Percentiles rank a stretch among this genome's conserved stretches.
These are phyloP conservation scores for Mohoua ochrocephala DNA, from an alignment of 2,113 vertebrate species.

Conservation along the genomic window DNA sequence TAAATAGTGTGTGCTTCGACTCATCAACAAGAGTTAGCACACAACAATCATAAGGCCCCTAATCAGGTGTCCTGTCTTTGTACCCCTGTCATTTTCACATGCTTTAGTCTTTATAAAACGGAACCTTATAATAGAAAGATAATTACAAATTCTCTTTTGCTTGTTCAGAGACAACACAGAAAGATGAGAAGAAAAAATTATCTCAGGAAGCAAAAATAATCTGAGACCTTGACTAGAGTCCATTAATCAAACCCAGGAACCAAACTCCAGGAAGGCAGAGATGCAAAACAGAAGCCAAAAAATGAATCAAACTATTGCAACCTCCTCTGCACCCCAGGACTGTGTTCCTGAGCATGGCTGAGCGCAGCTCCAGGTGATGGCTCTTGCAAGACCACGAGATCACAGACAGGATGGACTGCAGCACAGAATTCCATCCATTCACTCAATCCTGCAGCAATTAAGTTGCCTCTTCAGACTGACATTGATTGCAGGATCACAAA, in stretches of 20 bases:
- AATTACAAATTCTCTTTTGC: neutral
- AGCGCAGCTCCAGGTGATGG: neutral
- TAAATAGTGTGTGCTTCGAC: neutral
- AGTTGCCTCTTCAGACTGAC: neutral
- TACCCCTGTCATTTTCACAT: neutral
- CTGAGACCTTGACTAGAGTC: neutral
- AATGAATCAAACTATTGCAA: neutral
- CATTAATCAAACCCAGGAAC: neutral
- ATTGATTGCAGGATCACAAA: neutral
- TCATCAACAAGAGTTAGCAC: neutral
- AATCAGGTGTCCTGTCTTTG: neutral
- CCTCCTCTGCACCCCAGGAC: neutral
- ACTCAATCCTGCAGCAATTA: neutral
- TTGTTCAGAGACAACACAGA: neutral
- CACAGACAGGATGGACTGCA: neutral
- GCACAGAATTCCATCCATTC: neutral
- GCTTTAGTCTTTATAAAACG: neutral
- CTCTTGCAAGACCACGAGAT: rapidly evolving
- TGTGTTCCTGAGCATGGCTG: rapidly evolving
- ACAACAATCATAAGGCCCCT: neutral
- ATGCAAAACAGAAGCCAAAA: neutral
- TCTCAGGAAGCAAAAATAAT: neutral
- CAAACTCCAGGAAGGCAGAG: neutral
- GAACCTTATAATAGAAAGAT: neutral
- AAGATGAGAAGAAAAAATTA: neutral